Evolutionary conservation across 2,113 vertebrate genomes (phyloP).

Genomic region (Spermophilus dauricus): DNA sequence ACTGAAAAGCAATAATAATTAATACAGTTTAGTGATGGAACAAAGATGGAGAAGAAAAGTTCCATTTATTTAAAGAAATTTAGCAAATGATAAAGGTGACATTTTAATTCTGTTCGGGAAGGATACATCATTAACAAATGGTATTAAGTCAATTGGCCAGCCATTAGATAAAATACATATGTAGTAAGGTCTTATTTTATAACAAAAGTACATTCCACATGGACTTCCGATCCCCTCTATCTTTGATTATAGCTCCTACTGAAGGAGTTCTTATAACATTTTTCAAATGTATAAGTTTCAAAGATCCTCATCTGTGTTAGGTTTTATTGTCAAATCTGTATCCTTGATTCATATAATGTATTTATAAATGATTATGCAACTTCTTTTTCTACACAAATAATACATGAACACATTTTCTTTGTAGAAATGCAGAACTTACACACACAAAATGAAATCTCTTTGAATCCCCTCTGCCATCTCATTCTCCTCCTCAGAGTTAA

Average conservation of each 20-base stretch:
- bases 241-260: not conserved
- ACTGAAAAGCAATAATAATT: slow-evolving; percentile 25
- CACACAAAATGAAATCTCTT: not conserved
- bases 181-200: not conserved
- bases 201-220: slow-evolving; percentile 18
- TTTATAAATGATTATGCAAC: not conserved
- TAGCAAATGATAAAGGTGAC: not conserved
- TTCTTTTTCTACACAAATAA: not conserved
- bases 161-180: not conserved
- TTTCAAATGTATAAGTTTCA: not conserved
- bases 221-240: not conserved
- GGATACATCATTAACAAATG: not conserved
- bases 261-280: not conserved
- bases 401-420: not conserved
- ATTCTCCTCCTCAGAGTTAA: not conserved
- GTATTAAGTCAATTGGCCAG: not conserved
- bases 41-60: not conserved
- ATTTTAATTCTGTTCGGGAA: slow-evolving; percentile 7
- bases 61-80: not conserved
- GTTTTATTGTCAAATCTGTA: slow-evolving; percentile 2
- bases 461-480: not conserved
- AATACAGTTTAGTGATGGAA: not conserved
- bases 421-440: not conserved
- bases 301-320: not conserved
- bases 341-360: not conserved